Conservation (phyloP, 2,888 invertebrate genomes). For the Leucophenga montana region DNA sequence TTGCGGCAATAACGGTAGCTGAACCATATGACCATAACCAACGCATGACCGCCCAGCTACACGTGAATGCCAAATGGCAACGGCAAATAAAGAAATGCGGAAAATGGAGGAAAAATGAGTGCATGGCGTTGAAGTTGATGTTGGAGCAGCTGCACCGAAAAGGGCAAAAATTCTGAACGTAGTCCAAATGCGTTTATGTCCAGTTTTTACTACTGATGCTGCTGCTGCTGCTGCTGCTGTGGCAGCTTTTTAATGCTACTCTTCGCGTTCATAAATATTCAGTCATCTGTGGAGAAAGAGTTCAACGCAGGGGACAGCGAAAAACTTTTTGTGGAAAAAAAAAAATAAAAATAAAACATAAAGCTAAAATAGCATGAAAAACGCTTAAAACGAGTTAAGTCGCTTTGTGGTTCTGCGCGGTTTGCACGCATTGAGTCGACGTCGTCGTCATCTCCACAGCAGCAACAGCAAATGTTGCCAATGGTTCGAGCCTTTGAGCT, state of each 20-base stretch:
- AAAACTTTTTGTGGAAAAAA: background rate
- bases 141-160: background rate
- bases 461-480: background rate
- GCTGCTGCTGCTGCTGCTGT: slow-evolving; percentile 54
- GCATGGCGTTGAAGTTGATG: too few species aligned
- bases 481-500: background rate
- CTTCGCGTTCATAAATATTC: slow-evolving; percentile 65
- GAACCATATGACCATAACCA: background rate
- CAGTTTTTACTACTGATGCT: slow-evolving; percentile 19
- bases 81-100: background rate
- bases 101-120: too few species aligned
- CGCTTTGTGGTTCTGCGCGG: slow-evolving; percentile 45
- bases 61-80: background rate
- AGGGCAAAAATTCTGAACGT: slow-evolving; percentile 6
- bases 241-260: slow-evolving; percentile 66
- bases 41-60: background rate
- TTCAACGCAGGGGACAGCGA: slow-evolving; percentile 33
- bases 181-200: slow-evolving; percentile 43
- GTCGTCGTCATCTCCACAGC: background rate
- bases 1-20: slow-evolving; percentile 5
- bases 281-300: slow-evolving; percentile 54
- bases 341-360: background rate
- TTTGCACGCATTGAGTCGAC: background rate
- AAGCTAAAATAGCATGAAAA: slow-evolving; percentile 24
- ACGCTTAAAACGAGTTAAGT: slow-evolving; percentile 63